Evolutionary conservation across 1,140 invertebrate species (phyloP).

Genomic region (Hirudo medicinalis): DNA sequence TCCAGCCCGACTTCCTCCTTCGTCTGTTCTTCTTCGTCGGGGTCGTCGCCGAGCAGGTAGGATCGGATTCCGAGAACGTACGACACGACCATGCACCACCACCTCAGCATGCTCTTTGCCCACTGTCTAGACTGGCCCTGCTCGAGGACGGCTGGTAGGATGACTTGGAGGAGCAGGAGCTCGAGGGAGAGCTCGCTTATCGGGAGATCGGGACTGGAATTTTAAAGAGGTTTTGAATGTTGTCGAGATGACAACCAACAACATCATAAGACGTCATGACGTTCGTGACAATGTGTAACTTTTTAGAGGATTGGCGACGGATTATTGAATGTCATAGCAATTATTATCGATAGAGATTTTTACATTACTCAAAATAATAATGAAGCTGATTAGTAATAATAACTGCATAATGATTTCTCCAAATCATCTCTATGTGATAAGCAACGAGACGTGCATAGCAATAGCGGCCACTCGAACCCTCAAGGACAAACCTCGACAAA

Average conservation of each 20-base stretch:
- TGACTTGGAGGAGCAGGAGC: conserved; percentile 81
- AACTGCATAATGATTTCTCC: background rate
- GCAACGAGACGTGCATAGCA: too few species aligned
- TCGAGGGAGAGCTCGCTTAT: conserved; percentile 77
- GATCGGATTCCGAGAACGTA: conserved; percentile 73
- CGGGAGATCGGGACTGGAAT: conserved; percentile 51
- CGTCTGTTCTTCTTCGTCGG: conserved; percentile 14
- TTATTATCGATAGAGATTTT: background rate
- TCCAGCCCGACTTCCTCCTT: background rate
- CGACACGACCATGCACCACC: conserved; percentile 76
- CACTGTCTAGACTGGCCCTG: conserved; percentile 85
- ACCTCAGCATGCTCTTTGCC: conserved; percentile 69
- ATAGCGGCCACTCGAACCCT: too few species aligned
- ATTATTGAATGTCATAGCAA: background rate
- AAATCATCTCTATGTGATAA: background rate
- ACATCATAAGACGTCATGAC: background rate
- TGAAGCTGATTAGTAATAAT: background rate
- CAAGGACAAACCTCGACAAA: conserved; percentile 45
- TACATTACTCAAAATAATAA: background rate
- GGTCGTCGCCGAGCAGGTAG: conserved; percentile 59
- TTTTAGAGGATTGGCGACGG: background rate
- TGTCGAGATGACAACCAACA: too few species aligned
- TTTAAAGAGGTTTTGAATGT: background rate
- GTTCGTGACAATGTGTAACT: too few species aligned
- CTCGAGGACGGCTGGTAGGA: conserved; percentile 84